These are phyloP conservation scores for Platalea minor DNA, from an alignment of 2,797 vertebrate genomes.

Conservation along the genomic window DNA sequence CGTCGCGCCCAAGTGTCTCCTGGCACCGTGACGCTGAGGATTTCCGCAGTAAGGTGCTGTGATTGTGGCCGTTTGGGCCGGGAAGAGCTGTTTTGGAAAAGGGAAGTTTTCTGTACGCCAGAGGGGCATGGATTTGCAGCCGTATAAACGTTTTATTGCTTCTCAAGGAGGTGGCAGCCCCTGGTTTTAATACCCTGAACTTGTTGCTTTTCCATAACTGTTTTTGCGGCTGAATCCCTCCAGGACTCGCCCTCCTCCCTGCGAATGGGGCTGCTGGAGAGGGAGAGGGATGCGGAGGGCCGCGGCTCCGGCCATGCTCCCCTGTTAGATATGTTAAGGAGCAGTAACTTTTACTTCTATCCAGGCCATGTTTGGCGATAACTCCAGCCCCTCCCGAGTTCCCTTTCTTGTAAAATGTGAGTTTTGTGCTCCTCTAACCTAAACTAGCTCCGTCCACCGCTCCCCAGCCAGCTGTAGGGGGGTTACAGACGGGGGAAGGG, in stretches of 20 bases:
- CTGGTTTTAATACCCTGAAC: background rate
- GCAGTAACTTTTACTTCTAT: rapidly evolving
- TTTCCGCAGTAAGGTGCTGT: rapidly evolving
- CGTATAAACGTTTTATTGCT: rapidly evolving
- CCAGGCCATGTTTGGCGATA: background rate
- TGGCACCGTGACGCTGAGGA: background rate
- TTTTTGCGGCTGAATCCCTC: background rate
- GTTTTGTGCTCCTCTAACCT: background rate
- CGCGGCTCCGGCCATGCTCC: rapidly evolving
- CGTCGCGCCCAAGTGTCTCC: rapidly evolving
- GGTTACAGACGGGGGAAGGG: background rate
- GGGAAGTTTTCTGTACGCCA: rapidly evolving
- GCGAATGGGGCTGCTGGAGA: rapidly evolving
- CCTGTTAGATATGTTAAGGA: rapidly evolving
- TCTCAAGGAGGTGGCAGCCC: background rate
- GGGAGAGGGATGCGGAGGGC: background rate
- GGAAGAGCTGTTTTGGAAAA: rapidly evolving
- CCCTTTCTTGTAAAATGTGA: background rate
- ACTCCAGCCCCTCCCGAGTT: rapidly evolving
- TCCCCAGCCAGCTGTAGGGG: conserved; percentile 24
- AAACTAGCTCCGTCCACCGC: rapidly evolving
- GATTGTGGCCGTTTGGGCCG: rapidly evolving
- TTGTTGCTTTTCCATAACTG: background rate
- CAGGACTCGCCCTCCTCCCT: background rate
- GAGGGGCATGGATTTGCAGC: rapidly evolving